Evolutionary conservation across 2,888 invertebrate genomes (phyloP), one percentile per base, ranked within the genome.

Genomic region (Gisinianus flammeolus): DNA sequence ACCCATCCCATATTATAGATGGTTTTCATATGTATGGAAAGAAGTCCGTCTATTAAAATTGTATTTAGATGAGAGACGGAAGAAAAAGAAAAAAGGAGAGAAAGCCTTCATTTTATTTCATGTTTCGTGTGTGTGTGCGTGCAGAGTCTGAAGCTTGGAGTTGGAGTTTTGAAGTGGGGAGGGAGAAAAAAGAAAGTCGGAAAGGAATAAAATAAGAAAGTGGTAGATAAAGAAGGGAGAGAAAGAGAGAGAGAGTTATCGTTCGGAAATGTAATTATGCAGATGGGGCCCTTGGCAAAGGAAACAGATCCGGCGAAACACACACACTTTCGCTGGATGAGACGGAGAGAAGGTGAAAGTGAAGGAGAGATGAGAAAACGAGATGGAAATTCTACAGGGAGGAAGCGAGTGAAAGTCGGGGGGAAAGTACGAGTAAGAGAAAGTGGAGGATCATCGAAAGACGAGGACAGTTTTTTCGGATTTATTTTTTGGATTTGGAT

Each of bases 261-360:
- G 30, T 74, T 69, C 19, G 73, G 74, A 70, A 78, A 74, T 75
- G 67, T 74, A 74, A 78, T 78, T 78, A 78, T 78, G 78, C 70
- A 78, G 69, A 78, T 74, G 69, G 78, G 28, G 26, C 64, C 64
- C 73, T 64, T 64, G 73, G 64, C 66, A 73, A 64, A 44, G 35
- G 64, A 64, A 33, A 62, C 33, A 58, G 64, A 73, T 73, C 22
- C 33, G n/a, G 24, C n/a, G 30, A 12, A 6, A 66, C n/a, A n/a
- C n/a, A n/a, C n/a, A n/a, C n/a, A n/a, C n/a, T n/a, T n/a, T n/a
- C 22, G 33, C 58, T 31, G 19, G 16, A 77, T 28, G 64, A 77
- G 28, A 66, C 8, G 1, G 52, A 30, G 28, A 66, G 54, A 67
- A 31, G 31, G 30, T 31, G 35, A 31, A 16, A 68, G 24, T 22